These are phyloP conservation scores for Nephrotoma flavescens DNA, from an alignment of 2,888 invertebrate genomes.

Conservation along the genomic window DNA sequence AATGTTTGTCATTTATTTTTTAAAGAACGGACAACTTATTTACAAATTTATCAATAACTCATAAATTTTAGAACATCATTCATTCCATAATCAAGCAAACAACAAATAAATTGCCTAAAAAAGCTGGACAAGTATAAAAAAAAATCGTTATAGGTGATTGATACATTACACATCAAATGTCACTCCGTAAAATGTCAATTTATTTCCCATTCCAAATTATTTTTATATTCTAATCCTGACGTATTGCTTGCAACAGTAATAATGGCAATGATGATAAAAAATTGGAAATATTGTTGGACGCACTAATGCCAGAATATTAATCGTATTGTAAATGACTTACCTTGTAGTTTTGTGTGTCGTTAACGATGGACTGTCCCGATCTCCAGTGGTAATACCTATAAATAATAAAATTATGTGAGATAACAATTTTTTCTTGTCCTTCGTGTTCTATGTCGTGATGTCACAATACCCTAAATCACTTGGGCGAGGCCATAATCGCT, in stretches of 20 bases:
- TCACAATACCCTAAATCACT: conserved; percentile 51
- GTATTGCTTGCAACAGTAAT: not conserved
- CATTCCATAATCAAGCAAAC: not conserved
- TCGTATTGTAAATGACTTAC: conserved; percentile 25
- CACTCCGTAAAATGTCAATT: not conserved
- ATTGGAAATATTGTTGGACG: not conserved
- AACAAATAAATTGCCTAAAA: not conserved
- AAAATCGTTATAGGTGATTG: not conserved
- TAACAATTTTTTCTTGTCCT: not conserved
- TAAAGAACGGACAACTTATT: not conserved
- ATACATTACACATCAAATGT: not conserved
- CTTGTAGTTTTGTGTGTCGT: conserved; percentile 63
- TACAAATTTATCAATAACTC: not conserved
- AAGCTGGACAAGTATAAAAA: not conserved
- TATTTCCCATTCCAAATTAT: not conserved
- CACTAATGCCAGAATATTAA: not conserved
- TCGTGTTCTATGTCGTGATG: not conserved
- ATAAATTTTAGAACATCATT: not conserved
- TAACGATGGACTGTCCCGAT: conserved; percentile 50
- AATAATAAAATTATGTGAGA: not conserved
- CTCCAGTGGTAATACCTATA: conserved; percentile 54
- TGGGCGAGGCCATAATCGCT: conserved; percentile 47
- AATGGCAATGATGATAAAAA: not conserved
- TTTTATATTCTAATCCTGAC: not conserved
- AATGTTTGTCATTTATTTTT: too few species aligned